Evolutionary conservation across 2,888 invertebrate genomes (phyloP).

Genomic region (Drosophila pseudotakahashii): DNA sequence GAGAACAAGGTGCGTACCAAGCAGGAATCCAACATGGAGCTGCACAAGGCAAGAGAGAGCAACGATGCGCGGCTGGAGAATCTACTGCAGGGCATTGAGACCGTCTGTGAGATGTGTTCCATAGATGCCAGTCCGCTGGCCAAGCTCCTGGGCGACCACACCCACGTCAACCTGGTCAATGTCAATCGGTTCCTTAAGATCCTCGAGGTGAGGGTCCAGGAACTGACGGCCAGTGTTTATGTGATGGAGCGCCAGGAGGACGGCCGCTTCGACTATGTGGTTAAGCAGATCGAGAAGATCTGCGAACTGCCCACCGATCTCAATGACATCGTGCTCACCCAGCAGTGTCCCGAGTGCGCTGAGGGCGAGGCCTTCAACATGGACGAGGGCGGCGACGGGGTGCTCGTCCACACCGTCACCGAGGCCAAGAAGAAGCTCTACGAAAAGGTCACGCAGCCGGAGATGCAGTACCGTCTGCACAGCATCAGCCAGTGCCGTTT

Average conservation of each 20-base stretch:
- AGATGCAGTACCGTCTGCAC: constrained; percentile 84
- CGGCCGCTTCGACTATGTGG: constrained; percentile 67
- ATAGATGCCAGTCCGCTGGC: constrained; percentile 85
- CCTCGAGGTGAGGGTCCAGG: constrained; percentile 85
- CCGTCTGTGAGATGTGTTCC: constrained; percentile 84
- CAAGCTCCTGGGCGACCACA: constrained; percentile 86
- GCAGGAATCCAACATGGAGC: constrained; percentile 59
- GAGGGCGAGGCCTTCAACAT: constrained; percentile 83
- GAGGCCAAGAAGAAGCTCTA: constrained; percentile 78
- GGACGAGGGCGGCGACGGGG: constrained; percentile 81
- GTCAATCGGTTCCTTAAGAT: constrained; percentile 85
- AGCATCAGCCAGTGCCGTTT: constrained; percentile 83
- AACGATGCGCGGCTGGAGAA: constrained; percentile 72
- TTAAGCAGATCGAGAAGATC: constrained; percentile 79
- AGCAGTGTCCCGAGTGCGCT: constrained; percentile 84
- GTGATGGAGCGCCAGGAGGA: constrained; percentile 73
- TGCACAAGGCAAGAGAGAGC: constrained; percentile 53
- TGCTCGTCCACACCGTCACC: constrained; percentile 63
- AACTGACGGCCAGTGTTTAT: constrained; percentile 85
- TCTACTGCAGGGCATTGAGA: constrained; percentile 75
- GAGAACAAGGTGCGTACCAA: constrained; percentile 67
- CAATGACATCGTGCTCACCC: constrained; percentile 84
- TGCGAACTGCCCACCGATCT: constrained; percentile 84
- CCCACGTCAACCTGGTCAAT: constrained; percentile 86
- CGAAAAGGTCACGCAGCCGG: constrained; percentile 82